Base-by-base conservation (phyloP, 2,888 invertebrate species). In the Oconnorella tubifera region DNA sequence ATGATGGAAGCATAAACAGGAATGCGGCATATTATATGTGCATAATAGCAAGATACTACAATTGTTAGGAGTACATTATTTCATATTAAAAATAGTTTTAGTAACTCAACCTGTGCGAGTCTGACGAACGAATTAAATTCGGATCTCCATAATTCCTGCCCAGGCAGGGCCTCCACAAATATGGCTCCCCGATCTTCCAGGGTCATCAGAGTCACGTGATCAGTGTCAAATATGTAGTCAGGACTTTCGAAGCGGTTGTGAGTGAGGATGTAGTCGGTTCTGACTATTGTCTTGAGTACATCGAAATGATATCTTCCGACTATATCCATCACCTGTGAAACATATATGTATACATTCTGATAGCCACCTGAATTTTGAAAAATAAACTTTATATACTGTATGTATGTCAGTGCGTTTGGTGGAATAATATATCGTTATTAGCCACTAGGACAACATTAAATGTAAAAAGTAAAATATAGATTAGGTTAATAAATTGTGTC, bases 241-340 rank as follows among this genome's bases (percentile, higher is more conserved):
- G 60, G 60, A 50, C 29, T 51, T 10, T 50, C 60, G 60, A 60
- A 60, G 4, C 60, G n/a, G 60, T 60, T 60, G 60, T 60, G 60
- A 19, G 60, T 29, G 1, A 50, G 51, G 51, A 49, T 60, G 50
- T 50, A 60, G 51, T 60, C 60, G 10, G 10, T 51, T 4, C 6
- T 6, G 6, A 19, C 53, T 19, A 51, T 51, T 19, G 4, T 19
- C 25, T 10, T 51, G 25, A 51, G 25, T 6, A 6, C 4, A 51
- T 51, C 53, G 25, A 19, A 51, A 19, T 6, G 6, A 19, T 40
- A 40, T 6, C 6, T 14, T 19, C 40, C 6, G 10, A 40, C 40
- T 19, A 40, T 19, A 19, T 40, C 19, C 40, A 40, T 40, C 40
- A 40, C 40, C 40, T 40, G 40, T 14, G 40, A 40, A 6, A 40